Conservation (phyloP, 2,113 vertebrate species). For the Apodemus speciosus region DNA sequence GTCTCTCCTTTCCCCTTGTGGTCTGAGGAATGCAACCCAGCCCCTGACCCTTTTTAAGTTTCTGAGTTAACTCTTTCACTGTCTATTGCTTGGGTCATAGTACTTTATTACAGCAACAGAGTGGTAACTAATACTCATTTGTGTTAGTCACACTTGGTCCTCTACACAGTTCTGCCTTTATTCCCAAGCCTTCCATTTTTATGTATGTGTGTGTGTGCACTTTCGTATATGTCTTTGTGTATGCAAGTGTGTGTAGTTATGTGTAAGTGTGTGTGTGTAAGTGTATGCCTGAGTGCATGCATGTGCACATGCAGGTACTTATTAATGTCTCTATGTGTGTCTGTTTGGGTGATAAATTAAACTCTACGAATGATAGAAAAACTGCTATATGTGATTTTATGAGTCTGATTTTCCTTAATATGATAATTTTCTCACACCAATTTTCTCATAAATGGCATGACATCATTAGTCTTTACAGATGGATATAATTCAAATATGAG, state of each 20-base stretch:
- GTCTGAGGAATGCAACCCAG: no score
- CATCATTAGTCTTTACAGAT: background rate
- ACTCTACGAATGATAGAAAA: background rate
- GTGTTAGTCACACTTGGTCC: background rate
- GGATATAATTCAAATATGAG: background rate
- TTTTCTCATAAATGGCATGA: background rate
- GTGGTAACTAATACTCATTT: background rate
- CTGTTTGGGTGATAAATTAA: background rate
- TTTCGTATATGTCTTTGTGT: no score
- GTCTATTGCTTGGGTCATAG: background rate
- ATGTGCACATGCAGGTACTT: no score
- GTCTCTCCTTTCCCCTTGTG: no score
- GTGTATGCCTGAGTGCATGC: no score
- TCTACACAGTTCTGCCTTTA: background rate
- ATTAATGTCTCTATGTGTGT: background rate
- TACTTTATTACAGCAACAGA: background rate
- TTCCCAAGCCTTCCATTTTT: background rate
- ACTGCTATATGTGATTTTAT: background rate
- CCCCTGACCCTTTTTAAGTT: no score
- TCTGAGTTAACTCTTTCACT: no score
- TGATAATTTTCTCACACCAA: background rate
- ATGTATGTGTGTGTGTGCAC: background rate
- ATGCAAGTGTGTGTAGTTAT: no score
- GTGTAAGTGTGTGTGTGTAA: no score
- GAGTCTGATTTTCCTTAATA: background rate